Evolutionary conservation across 92 coral and sea anemone species (phyloP).

Genomic region (Blastomussa wellsi): DNA sequence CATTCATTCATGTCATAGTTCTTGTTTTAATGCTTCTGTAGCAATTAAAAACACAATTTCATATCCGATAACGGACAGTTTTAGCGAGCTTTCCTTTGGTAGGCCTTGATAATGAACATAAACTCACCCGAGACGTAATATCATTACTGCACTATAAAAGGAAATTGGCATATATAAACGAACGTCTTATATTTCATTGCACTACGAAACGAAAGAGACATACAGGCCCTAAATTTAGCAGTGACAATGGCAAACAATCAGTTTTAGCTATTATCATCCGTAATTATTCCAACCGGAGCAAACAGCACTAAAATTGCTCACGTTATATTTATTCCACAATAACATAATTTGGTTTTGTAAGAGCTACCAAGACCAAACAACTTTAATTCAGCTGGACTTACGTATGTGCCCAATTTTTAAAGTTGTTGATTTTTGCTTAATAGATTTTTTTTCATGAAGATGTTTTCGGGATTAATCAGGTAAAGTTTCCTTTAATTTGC

Average conservation of each 20-base stretch:
- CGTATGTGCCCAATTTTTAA: not conserved
- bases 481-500: too few species aligned
- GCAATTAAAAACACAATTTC: not conserved
- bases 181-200: not conserved
- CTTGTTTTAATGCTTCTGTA: not conserved
- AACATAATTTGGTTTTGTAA: not conserved
- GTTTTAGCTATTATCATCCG: not conserved
- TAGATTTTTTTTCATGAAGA: not conserved
- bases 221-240: not conserved
- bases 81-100: not conserved
- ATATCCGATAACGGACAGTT: too few species aligned
- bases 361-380: not conserved
- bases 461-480: not conserved
- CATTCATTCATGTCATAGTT: too few species aligned
- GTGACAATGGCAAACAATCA: not conserved
- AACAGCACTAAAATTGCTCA: not conserved
- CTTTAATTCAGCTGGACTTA: not conserved
- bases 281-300: not conserved
- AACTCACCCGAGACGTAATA: not conserved
- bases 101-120: too few species aligned
- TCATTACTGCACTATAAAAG: not conserved
- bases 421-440: not conserved
- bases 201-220: not conserved
- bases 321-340: not conserved
- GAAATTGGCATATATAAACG: not conserved